phyloP scores from a whole-genome alignment of 2,888 invertebrate genomes.

The Folsomia manolachei region DNA sequence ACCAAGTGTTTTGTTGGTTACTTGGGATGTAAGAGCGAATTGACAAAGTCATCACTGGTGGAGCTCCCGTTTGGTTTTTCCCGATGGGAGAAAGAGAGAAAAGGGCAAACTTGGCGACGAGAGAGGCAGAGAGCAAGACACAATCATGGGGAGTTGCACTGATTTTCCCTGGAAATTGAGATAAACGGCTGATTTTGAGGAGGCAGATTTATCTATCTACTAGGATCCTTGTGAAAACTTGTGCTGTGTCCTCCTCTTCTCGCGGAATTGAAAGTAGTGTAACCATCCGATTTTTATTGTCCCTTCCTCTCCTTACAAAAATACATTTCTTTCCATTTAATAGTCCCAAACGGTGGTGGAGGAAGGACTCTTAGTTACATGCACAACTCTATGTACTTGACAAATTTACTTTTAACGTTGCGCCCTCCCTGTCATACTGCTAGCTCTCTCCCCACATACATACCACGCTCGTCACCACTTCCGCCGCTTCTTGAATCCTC shows the following conservation, averaged over 20 bases:
- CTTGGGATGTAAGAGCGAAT: neutral
- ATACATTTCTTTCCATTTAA: neutral
- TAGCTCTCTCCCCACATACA: no score
- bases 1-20: neutral
- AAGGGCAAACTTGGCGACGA: neutral
- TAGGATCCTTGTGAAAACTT: constrained; percentile 9
- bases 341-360: neutral
- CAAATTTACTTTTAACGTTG: no score
- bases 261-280: constrained; percentile 2
- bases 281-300: constrained; percentile 12
- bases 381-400: no score
- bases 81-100: neutral
- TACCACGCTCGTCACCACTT: neutral
- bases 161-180: constrained; percentile 47
- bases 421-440: neutral
- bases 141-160: no score
- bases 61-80: neutral
- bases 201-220: constrained; percentile 38
- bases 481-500: neutral
- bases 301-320: neutral
- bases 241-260: neutral
- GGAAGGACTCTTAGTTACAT: neutral
- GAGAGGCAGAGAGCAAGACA: neutral
- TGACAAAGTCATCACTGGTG: neutral
- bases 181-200: constrained; percentile 48